Conservation (phyloP, 2,888 invertebrate genomes). For the Eupsilia transversa region DNA sequence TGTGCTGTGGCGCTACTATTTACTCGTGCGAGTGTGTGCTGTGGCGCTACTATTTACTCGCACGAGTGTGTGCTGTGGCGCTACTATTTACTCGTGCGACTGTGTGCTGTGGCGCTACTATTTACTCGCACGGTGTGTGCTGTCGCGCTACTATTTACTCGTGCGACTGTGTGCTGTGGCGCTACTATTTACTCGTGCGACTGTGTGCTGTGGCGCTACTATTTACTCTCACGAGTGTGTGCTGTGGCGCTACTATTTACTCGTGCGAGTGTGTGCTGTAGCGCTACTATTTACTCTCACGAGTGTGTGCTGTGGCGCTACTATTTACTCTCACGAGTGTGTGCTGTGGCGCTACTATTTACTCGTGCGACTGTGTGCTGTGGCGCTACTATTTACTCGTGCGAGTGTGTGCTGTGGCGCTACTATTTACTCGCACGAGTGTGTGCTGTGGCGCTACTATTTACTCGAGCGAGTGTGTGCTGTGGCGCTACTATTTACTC, state of each 20-base stretch:
- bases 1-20: neutral
- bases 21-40: too few relatives aligned
- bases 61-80: neutral
- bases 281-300: constrained; percentile 47
- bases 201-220: neutral
- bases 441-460: constrained; percentile 49
- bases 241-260: constrained; percentile 1
- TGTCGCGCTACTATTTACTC: too few relatives aligned
- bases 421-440: constrained; percentile 53
- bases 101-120: neutral
- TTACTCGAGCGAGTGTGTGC: constrained; percentile 39
- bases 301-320: constrained; percentile 34
- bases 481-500: too few relatives aligned
- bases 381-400: too few relatives aligned
- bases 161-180: neutral
- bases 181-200: too few relatives aligned
- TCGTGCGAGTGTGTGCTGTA: too few relatives aligned
- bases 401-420: constrained; percentile 34
- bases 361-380: constrained; percentile 35
- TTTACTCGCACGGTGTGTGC: too few relatives aligned
- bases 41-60: too few relatives aligned
- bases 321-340: constrained; percentile 50
- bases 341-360: constrained; percentile 51
- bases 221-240: too few relatives aligned
- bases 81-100: too few relatives aligned